Base-by-base conservation (phyloP, 2,888 invertebrate genomes). In the Zygothrica quintamaculata region DNA sequence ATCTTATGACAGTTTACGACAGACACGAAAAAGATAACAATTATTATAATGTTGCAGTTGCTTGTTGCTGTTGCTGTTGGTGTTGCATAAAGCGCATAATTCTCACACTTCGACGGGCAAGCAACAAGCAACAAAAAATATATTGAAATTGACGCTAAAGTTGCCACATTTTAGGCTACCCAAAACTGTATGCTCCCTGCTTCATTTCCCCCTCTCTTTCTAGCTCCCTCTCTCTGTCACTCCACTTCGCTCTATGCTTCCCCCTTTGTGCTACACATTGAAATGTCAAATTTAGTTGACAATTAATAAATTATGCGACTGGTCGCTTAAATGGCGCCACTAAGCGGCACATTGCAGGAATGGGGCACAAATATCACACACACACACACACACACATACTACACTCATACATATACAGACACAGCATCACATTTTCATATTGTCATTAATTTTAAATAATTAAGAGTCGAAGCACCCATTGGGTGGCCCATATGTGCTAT, bases 211-310 rank as follows among this genome's bases (percentile, higher is more conserved):
- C 5, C 18, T n/a, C n/a, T n/a, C n/a, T n/a, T n/a, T n/a, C n/a
- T n/a, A n/a, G n/a, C n/a, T n/a, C n/a, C n/a, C n/a, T n/a, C n/a
- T n/a, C n/a, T n/a, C n/a, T n/a, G n/a, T n/a, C n/a, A n/a, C n/a
- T n/a, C n/a, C n/a, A 26, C n/a, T 40, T 6, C 13, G 6, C 34
- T n/a, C 13, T 31, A 31, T 44, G 11, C 15, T 50, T n/a, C 46
- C 16, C 11, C 56, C 73, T 77, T 68, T n/a, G n/a, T n/a, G 80
- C 65, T 79, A 78, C 84, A 81, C 89, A 90, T 84, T 87, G 89
- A 89, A 88, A 88, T 89, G 88, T 89, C 88, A 88, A 89, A 87
- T 88, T 89, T 86, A 85, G 88, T 87, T 90, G 90, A 89, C 90
- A 89, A 89, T 87, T 88, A 90, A 89, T 89, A 89, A 89, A 89